Percentiles rank a stretch among this genome's conserved stretches.
Conservation (phyloP, 2,113 vertebrate genomes). For the Notechis scutatus region DNA sequence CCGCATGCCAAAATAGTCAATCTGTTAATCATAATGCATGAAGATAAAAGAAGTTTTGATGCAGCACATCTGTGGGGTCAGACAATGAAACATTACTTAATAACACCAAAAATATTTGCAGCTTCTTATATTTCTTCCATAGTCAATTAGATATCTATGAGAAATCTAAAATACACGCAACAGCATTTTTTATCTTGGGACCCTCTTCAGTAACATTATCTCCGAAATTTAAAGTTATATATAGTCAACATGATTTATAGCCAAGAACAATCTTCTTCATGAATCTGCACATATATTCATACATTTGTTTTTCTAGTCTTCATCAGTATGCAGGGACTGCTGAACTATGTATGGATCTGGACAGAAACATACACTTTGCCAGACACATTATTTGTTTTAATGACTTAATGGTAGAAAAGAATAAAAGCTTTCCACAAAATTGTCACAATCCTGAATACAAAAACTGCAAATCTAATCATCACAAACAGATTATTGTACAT, state of each 20-base stretch:
- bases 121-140: background rate
- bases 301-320: background rate
- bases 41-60: background rate
- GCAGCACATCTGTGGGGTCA: background rate
- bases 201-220: background rate
- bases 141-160: background rate
- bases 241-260: background rate
- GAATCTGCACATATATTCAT: background rate
- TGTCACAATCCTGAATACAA: background rate
- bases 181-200: background rate
- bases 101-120: background rate
- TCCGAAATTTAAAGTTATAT: background rate
- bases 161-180: background rate
- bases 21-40: background rate
- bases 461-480: background rate
- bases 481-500: background rate
- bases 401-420: background rate
- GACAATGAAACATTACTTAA: background rate
- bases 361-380: background rate
- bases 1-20: background rate
- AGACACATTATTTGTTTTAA: background rate
- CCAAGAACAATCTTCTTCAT: background rate
- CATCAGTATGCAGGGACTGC: background rate
- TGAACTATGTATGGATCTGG: background rate
- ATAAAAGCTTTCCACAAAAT: background rate